Evolutionary conservation across 2,113 vertebrate genomes (phyloP), one percentile per base, ranked within the genome.

Genomic region (Ellobius talpinus): DNA sequence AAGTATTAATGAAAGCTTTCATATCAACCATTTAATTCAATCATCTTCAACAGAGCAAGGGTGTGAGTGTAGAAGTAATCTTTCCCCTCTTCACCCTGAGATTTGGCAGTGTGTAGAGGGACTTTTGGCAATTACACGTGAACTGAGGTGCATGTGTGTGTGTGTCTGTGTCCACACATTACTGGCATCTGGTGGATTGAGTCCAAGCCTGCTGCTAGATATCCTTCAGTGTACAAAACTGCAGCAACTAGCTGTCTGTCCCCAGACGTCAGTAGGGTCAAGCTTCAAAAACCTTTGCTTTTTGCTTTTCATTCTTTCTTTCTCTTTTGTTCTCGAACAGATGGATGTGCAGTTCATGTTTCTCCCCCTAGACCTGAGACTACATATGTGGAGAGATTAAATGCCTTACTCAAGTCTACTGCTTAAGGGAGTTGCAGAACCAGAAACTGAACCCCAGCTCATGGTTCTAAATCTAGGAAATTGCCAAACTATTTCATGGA

Each of bases 1-100:
- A 84, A 45, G 36, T 86, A 23, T 90, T 87, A 93, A 89, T 94
- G 73, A 93, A 92, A 52, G 52, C 45, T 95, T 95, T 95, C 36
- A 47, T 63, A 33, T 45, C 74, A 65, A 72, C 17, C 11, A 61
- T 36, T 87, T 87, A 88, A 66, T 92, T 92, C 26, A 91, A 26
- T 92, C 76, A 74, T 73, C 95, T 45, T 89, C 36, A 94, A 16
- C 13, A 14, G 76, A 23, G 68, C 52, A 65, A 66, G n/a, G 36
- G 63, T 45, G 6, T 61, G 50, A 70, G 36, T 39, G 5, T 68
- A 16, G 50, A 12, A 74, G 19, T 68, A 55, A 77, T 61, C 78
- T 81, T 90, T 24, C 5, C 5, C 16, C 2, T 0, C 10, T 1
- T 29, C 19, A 16, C 39, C 3, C 42, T 55, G 63, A 89, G 36